Percentiles rank a stretch among this genome's conserved stretches.
Evolutionary conservation across 1,140 invertebrate genomes (phyloP).

Genomic region (Ditylenchus dipsaci): DNA sequence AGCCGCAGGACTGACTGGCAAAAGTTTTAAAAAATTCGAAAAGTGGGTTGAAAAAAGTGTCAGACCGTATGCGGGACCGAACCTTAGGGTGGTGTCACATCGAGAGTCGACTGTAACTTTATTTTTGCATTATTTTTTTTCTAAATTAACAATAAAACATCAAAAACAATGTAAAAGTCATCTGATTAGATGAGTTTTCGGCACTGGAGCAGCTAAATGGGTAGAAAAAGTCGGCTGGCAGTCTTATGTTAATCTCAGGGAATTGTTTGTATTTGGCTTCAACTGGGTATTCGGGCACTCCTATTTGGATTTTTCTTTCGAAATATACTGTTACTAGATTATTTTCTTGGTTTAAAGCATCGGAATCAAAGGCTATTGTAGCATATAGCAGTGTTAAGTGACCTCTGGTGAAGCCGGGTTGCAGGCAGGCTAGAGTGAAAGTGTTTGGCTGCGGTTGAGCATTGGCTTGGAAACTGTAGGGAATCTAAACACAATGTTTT

Average conservation of each 20-base stretch:
- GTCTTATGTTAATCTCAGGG: slow-evolving; percentile 10
- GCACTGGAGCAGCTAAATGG: slow-evolving; percentile 21
- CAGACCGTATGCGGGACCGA: no score
- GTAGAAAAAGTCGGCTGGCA: slow-evolving; percentile 30
- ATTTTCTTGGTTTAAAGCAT: background rate
- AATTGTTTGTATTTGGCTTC: slow-evolving; percentile 17
- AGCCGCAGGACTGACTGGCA: no score
- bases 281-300: background rate
- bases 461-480: no score
- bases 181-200: no score
- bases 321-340: background rate
- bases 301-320: background rate
- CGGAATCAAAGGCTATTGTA: background rate
- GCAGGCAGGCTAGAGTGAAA: slow-evolving; percentile 4
- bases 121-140: no score
- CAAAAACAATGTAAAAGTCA: no score
- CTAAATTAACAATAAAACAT: no score
- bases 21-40: no score
- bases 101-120: no score
- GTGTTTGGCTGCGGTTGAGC: background rate
- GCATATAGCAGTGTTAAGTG: background rate
- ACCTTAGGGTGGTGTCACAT: no score
- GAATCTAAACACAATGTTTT: no score
- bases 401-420: background rate
- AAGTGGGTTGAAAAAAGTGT: no score